A percentile compares a stretch with the other conserved stretches of the same genome.
These are phyloP conservation scores for Pionites leucogaster DNA, from an alignment of 2,113 vertebrate genomes.

Conservation along the genomic window DNA sequence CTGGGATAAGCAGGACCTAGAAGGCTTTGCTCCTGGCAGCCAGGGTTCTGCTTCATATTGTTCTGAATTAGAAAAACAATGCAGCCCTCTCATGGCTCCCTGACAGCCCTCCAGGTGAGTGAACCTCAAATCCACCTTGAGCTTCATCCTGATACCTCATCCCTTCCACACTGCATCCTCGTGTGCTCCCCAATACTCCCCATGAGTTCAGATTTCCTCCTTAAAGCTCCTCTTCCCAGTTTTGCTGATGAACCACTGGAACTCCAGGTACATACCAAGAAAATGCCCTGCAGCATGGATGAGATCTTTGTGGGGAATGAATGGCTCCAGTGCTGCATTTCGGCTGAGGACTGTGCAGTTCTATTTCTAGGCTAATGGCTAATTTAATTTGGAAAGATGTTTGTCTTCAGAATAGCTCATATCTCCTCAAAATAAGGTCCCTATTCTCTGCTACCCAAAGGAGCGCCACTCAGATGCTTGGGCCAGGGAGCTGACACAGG, in stretches of 20 bases:
- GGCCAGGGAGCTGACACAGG: not conserved
- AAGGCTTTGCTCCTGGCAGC: not conserved
- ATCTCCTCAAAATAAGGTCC: not conserved
- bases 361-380: not conserved
- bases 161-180: not conserved
- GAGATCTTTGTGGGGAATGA: not conserved
- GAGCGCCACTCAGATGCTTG: not conserved
- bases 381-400: conserved; percentile 12
- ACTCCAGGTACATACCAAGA: not conserved
- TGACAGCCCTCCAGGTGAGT: not conserved
- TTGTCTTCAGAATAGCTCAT: not conserved
- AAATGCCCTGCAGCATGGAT: not conserved
- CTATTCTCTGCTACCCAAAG: not conserved
- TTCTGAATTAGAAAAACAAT: not conserved
- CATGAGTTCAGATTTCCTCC: not conserved
- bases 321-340: not conserved
- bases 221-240: not conserved
- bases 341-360: rapidly evolving
- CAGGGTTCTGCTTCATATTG: not conserved
- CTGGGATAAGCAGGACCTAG: not conserved
- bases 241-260: not conserved
- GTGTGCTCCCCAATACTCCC: not conserved
- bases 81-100: not conserved
- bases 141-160: not conserved
- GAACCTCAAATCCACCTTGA: not conserved